Evolutionary conservation across 2,797 vertebrate genomes (phyloP), one percentile per base, ranked within the genome.

Genomic region (Onychomys arenicola): DNA sequence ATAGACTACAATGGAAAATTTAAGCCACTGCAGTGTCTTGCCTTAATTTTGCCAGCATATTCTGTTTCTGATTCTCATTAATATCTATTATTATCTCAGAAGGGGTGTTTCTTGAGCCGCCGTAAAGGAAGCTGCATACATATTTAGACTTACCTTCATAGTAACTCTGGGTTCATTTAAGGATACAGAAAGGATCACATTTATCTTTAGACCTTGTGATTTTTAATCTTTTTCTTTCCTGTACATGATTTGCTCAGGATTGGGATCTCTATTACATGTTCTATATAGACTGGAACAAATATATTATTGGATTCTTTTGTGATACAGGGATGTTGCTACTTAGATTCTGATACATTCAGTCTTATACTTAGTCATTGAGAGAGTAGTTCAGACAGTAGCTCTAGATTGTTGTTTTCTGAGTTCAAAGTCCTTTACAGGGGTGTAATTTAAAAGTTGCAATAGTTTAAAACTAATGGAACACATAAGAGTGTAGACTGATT

Each of bases 391-490:
- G 57, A 71, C 49, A 88, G 11, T 40, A 59, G 11, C 37, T 13
- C 37, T 78, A 59, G 52, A 61, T 52, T 92, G 46, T 92, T 80
- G 67, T 43, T 29, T 11, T 93, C 55, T 89, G 49, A 84, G 69
- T 92, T 81, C 29, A 86, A 10, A 78, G 17, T 86, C 46, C 14
- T 77, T 67, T 67, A 37, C 0, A 5, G 55, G 19, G 88, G 29
- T 27, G 0, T 43, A 32, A 65, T 34, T 71, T 71, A 76, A 80
- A 46, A 91, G 5, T 49, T 84, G 0, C 3, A 83, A 81, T 46
- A 88, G 91, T 85, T 96, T 80, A 71, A 92, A 94, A 55, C 55
- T 87, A 63, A 91, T 25, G 52, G 16, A 93, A 90, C 89, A 71
- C 11, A 37, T 84, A 69, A 32, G 65, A 86, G 55, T 85, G 80